Conservation (phyloP, 37 sponge, comb jelly and placozoan genomes). For the Cliona cf. orientalis region DNA sequence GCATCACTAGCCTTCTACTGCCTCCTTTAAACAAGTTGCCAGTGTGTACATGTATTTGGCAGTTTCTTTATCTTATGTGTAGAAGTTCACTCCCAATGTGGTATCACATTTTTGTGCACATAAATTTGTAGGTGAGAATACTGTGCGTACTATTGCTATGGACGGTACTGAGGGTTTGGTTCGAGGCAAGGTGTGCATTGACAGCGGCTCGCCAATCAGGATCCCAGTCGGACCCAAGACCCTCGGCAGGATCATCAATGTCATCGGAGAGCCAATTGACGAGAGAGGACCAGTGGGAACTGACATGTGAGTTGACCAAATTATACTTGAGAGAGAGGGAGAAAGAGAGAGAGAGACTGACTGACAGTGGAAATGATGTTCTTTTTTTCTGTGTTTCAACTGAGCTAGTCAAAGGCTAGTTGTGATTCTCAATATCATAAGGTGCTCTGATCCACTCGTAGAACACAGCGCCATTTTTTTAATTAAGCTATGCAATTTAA, state of each 20-base stretch:
- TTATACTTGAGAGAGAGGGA: no score
- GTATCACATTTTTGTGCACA: no score
- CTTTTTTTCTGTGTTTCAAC: slow-evolving; percentile 66
- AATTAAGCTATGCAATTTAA: no score
- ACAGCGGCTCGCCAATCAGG: slow-evolving; percentile 88
- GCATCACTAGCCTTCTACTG: no score
- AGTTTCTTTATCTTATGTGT: background rate
- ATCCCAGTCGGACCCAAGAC: slow-evolving; percentile 98
- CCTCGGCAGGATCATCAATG: slow-evolving; percentile 99
- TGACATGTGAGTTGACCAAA: slow-evolving; percentile 71
- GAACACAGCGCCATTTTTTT: no score
- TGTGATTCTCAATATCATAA: slow-evolving; percentile 13
- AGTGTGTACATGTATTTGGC: background rate
- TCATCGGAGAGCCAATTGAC: slow-evolving; percentile 98
- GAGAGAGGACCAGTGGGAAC: slow-evolving; percentile 94
- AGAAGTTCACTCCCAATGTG: background rate
- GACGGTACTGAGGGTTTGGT: slow-evolving; percentile 99
- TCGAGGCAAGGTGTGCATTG: slow-evolving; percentile 82
- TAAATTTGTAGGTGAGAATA: slow-evolving; percentile 85
- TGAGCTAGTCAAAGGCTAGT: slow-evolving; percentile 23
- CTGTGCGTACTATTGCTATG: slow-evolving; percentile 99
- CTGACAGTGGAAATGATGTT: slow-evolving; percentile 54
- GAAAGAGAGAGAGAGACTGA: no score
- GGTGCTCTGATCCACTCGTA: slow-evolving; percentile 46
- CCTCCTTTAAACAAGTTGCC: no score